These are phyloP conservation scores for Leucoraja ocellata DNA, from an alignment of 2,797 vertebrate species.

Conservation along the genomic window DNA sequence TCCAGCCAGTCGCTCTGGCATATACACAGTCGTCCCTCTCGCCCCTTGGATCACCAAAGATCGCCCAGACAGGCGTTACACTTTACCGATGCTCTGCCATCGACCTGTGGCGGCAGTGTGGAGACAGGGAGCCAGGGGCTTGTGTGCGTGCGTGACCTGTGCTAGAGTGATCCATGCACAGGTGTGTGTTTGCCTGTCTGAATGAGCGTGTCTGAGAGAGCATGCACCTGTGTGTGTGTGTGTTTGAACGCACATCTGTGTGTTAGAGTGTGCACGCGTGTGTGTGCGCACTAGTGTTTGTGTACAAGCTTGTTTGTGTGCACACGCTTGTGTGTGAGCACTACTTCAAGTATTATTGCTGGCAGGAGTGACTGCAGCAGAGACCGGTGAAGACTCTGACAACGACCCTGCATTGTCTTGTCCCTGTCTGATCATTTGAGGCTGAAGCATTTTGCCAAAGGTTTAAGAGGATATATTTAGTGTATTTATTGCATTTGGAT, in stretches of 20 bases:
- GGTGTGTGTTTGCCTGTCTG: too few species aligned
- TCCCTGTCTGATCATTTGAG: background rate
- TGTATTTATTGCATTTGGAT: constrained; percentile 9
- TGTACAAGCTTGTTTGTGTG: background rate
- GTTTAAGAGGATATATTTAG: background rate
- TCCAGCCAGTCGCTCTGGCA: background rate
- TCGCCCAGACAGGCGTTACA: background rate
- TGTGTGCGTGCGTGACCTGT: background rate
- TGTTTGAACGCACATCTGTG: background rate
- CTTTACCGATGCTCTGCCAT: background rate
- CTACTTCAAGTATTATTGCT: background rate
- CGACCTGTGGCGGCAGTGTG: too few species aligned
- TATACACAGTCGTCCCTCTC: background rate
- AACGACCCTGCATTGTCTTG: background rate
- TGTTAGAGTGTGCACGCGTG: background rate
- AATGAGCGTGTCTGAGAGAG: too few species aligned
- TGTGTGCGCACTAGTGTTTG: background rate
- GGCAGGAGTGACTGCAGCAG: too few species aligned
- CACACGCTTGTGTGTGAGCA: background rate
- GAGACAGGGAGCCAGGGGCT: background rate
- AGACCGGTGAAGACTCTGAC: background rate
- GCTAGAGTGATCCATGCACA: too few species aligned
- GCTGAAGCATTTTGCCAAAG: background rate
- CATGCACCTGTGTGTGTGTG: background rate
- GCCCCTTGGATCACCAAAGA: background rate